Percentiles rank a stretch among this genome's conserved stretches.
phyloP scores from a whole-genome alignment of 2,888 invertebrate genomes.

The Drosophila percnosoma region DNA sequence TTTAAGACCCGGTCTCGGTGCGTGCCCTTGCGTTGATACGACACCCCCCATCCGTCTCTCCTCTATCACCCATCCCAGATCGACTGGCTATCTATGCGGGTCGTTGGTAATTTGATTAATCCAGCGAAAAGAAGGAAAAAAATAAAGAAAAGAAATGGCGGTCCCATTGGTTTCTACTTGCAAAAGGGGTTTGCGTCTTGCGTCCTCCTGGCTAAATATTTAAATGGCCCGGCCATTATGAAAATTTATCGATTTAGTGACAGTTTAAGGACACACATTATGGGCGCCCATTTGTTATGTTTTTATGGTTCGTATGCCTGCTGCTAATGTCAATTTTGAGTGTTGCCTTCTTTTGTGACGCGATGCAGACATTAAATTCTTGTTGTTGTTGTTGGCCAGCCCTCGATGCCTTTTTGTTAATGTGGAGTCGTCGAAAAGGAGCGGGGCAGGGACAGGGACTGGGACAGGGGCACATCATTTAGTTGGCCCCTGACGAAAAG shows the following conservation, averaged over 20 bases:
- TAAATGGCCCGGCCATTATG: constrained; percentile 81
- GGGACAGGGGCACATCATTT: constrained; percentile 53
- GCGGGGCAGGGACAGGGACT: too few relatives aligned
- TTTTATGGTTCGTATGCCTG: constrained; percentile 77
- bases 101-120: constrained; percentile 77
- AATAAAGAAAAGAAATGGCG: constrained; percentile 28
- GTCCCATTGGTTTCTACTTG: constrained; percentile 30
- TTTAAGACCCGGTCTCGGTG: constrained; percentile 52
- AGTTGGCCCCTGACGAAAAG: constrained; percentile 68
- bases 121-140: constrained; percentile 42
- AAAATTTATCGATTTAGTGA: constrained; percentile 83
- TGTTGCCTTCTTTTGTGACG: constrained; percentile 68
- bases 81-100: constrained; percentile 62
- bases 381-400: constrained; percentile 3
- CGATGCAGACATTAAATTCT: constrained; percentile 69
- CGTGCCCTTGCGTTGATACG: constrained; percentile 78
- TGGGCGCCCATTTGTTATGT: constrained; percentile 80
- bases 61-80: not conserved
- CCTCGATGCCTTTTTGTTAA: constrained; percentile 1
- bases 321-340: constrained; percentile 79
- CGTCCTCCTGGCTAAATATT: constrained; percentile 65
- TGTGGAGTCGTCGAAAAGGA: not conserved
- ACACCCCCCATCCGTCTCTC: constrained; percentile 14
- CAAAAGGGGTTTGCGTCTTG: constrained; percentile 54
- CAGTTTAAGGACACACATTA: constrained; percentile 83